Evolutionary conservation across 2,888 invertebrate genomes (phyloP).

Genomic region (Colostygia pectinataria): DNA sequence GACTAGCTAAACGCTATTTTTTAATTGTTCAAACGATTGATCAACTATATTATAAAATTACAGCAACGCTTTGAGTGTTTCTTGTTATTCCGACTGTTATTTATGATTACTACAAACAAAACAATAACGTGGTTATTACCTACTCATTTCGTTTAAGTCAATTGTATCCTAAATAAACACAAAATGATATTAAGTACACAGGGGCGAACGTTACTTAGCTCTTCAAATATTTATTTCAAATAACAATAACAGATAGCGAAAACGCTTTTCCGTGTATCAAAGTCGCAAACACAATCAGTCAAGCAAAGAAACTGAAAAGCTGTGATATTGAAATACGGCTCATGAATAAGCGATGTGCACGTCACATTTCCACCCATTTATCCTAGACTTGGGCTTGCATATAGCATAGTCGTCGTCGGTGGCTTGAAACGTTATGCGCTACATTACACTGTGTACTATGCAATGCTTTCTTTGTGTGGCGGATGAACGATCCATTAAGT

Average conservation of each 20-base stretch:
- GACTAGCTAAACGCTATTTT: no score
- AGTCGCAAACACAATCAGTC: neutral
- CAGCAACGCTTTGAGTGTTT: no score
- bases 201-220: neutral
- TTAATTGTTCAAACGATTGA: no score
- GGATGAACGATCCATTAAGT: no score
- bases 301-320: neutral
- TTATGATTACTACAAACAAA: no score
- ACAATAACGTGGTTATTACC: no score
- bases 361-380: slow-evolving; percentile 11
- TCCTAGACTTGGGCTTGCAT: slow-evolving; percentile 12
- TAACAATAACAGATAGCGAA: neutral
- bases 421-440: no score
- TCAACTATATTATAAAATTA: no score
- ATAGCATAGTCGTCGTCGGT: no score
- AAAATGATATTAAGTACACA: neutral
- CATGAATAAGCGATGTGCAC: slow-evolving; percentile 40
- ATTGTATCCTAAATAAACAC: neutral
- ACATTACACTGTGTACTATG: no score
- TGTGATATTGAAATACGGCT: slow-evolving; percentile 9
- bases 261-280: slow-evolving; percentile 4
- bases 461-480: no score
- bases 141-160: neutral
- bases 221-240: neutral
- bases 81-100: no score